Percentiles rank a stretch among this genome's conserved stretches.
Evolutionary conservation across 2,113 vertebrate species (phyloP).

Genomic region (Delphinapterus leucas): DNA sequence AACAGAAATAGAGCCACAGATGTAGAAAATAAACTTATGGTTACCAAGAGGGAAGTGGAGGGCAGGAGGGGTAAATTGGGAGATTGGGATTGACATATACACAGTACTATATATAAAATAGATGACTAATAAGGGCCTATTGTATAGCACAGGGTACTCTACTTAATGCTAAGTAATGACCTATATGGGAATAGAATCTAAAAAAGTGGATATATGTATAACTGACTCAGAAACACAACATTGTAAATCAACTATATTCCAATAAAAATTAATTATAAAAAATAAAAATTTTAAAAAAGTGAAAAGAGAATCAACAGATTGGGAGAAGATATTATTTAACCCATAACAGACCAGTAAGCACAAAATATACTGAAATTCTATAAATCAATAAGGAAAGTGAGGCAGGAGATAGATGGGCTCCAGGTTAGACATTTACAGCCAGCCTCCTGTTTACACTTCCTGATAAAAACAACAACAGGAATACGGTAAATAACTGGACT

Average conservation of each 20-base stretch:
- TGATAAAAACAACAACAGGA: neutral
- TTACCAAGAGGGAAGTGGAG: neutral
- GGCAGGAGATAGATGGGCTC: neutral
- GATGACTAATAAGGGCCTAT: neutral
- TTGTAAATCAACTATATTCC: neutral
- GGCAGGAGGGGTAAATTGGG: neutral
- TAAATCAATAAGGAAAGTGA: neutral
- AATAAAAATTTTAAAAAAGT: neutral
- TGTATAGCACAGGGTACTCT: neutral
- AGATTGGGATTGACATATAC: neutral
- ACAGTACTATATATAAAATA: neutral
- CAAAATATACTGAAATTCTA: neutral
- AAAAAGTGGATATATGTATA: neutral
- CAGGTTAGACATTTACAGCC: neutral
- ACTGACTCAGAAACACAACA: neutral
- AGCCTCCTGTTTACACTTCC: neutral
- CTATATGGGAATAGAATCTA: neutral
- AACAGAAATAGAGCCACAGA: neutral
- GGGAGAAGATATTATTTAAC: slow-evolving; percentile 11
- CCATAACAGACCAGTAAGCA: neutral
- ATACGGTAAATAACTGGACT: no score
- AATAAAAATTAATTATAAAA: neutral
- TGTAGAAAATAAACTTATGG: neutral
- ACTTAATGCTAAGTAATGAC: neutral
- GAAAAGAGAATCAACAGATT: neutral